phyloP scores from a whole-genome alignment of 2,797 vertebrate species.

The Megaceryle alcyon region DNA sequence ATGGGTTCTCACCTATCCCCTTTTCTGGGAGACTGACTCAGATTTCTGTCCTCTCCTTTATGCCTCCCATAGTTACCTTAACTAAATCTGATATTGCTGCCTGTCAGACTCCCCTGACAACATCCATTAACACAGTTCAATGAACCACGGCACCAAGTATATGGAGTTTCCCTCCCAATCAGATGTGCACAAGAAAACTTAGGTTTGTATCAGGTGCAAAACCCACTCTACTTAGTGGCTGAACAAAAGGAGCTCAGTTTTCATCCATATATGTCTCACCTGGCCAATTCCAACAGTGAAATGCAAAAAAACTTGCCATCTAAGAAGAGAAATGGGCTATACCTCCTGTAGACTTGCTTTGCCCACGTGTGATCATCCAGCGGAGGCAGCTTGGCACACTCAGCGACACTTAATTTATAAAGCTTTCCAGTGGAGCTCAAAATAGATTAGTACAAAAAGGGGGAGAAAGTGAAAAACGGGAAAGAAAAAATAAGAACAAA shows the following conservation, averaged over 20 bases:
- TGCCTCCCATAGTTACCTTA: background rate
- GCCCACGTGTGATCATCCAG: background rate
- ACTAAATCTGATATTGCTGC: background rate
- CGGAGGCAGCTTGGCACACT: background rate
- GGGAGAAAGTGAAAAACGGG: background rate
- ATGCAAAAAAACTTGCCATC: rapidly evolving
- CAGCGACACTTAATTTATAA: rapidly evolving
- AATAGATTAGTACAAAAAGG: too few relatives aligned
- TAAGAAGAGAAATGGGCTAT: background rate
- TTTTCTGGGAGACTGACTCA: background rate
- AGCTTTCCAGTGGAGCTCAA: background rate
- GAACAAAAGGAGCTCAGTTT: background rate
- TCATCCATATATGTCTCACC: background rate
- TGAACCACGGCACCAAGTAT: background rate
- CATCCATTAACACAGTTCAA: background rate
- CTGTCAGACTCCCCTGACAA: background rate
- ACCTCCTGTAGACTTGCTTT: background rate
- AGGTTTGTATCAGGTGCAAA: background rate
- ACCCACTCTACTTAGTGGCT: background rate
- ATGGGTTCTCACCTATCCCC: background rate
- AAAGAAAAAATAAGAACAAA: background rate
- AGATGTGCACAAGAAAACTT: background rate
- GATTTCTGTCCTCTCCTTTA: background rate
- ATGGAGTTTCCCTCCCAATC: background rate
- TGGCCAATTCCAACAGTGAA: background rate